A percentile compares a stretch with the other conserved stretches of the same genome.
Evolutionary conservation across 2,888 invertebrate genomes (phyloP).

Genomic region (Cantharis nigra): DNA sequence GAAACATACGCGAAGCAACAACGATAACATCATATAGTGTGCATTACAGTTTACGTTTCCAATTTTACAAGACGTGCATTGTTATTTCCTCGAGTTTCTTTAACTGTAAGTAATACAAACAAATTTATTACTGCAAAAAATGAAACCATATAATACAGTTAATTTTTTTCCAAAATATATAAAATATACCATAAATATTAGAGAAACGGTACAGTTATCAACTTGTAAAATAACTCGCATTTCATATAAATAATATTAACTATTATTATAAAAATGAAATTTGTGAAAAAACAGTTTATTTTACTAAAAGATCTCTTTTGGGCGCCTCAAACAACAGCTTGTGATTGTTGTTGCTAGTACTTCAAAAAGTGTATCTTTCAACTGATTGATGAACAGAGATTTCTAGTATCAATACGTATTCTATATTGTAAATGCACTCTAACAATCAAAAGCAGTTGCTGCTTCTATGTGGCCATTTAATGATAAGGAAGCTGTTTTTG

Average conservation of each 20-base stretch:
- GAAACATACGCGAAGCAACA: slow-evolving; percentile 14
- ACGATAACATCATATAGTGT: slow-evolving; percentile 6
- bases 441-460: neutral
- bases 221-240: neutral
- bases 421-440: neutral
- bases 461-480: neutral
- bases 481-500: no score
- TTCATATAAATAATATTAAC: neutral
- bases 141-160: neutral
- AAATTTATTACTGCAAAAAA: neutral
- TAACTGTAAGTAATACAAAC: neutral
- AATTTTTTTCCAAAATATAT: neutral
- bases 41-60: slow-evolving; percentile 4
- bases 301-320: neutral
- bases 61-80: neutral
- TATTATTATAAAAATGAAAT: neutral
- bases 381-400: neutral
- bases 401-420: neutral
- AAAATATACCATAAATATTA: neutral
- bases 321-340: neutral
- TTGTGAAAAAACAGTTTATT: neutral
- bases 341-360: neutral
- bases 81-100: neutral
- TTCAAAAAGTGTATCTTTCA: neutral
- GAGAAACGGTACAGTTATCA: neutral